Percentiles rank a stretch among this genome's conserved stretches.
These are phyloP conservation scores for Crypturellus tataupa DNA, from an alignment of 2,797 vertebrate genomes.

Conservation along the genomic window DNA sequence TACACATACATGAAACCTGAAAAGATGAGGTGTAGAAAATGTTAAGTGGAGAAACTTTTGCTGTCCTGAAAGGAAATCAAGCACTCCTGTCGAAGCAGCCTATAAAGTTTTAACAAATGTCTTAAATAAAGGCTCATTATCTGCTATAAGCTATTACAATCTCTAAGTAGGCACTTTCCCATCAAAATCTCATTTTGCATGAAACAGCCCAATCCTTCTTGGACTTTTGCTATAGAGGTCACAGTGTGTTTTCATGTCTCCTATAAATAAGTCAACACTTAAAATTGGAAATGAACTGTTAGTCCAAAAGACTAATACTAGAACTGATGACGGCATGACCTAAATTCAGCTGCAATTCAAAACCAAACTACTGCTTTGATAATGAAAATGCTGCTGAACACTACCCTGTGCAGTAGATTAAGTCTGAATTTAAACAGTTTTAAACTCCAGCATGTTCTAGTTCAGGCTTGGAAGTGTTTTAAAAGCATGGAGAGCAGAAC, in stretches of 20 bases:
- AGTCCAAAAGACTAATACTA: neutral
- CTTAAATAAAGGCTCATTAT: neutral
- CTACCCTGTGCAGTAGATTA: rapidly evolving
- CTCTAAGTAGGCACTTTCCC: neutral
- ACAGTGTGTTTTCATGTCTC: neutral
- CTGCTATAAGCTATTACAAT: neutral
- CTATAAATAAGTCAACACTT: neutral
- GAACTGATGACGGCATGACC: neutral
- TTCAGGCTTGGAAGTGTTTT: neutral
- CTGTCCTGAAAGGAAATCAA: neutral
- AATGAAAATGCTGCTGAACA: neutral
- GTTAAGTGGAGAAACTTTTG: neutral
- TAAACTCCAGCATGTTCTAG: rapidly evolving
- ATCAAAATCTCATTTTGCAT: neutral
- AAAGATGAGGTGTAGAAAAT: too few species aligned
- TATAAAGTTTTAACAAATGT: neutral
- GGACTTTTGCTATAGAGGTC: neutral
- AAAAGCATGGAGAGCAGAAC: neutral
- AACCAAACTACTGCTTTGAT: neutral
- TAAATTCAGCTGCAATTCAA: neutral
- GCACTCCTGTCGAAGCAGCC: neutral
- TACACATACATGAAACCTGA: neutral
- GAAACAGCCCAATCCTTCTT: neutral
- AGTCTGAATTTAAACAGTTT: neutral
- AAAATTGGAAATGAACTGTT: neutral